Conservation (phyloP, 2,113 vertebrate genomes). For the Esox niger region DNA sequence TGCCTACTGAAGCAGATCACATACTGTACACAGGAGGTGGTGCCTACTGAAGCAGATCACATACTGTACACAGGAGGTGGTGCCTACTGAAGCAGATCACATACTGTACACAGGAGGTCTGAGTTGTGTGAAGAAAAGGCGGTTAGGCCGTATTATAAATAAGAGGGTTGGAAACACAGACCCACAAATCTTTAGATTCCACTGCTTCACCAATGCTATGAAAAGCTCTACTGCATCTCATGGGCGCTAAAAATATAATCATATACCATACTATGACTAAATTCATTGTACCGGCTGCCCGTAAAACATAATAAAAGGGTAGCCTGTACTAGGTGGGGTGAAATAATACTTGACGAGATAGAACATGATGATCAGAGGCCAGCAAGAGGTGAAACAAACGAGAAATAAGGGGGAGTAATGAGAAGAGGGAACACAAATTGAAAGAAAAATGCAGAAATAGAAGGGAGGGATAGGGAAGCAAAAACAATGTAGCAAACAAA, state of each 20-base stretch:
- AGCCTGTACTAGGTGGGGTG: no score
- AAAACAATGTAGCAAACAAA: not conserved
- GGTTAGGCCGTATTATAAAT: conserved; percentile 33
- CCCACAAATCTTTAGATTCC: not conserved
- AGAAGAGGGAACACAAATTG: no score
- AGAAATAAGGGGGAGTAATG: not conserved
- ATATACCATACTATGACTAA: not conserved
- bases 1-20: no score
- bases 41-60: no score
- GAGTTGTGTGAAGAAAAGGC: conserved; percentile 9
- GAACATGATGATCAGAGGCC: not conserved
- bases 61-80: not conserved
- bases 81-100: conserved; percentile 1
- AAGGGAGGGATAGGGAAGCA: not conserved
- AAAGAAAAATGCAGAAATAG: not conserved
- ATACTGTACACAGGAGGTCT: conserved; percentile 3
- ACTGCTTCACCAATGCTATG: not conserved
- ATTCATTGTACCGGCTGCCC: not conserved
- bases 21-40: no score
- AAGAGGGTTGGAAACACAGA: conserved; percentile 41
- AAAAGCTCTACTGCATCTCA: not conserved
- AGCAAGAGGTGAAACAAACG: not conserved
- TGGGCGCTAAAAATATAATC: not conserved
- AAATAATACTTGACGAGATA: no score
- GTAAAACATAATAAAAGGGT: not conserved